phyloP scores from a whole-genome alignment of 2,113 vertebrate species.

The Eolophus roseicapilla region DNA sequence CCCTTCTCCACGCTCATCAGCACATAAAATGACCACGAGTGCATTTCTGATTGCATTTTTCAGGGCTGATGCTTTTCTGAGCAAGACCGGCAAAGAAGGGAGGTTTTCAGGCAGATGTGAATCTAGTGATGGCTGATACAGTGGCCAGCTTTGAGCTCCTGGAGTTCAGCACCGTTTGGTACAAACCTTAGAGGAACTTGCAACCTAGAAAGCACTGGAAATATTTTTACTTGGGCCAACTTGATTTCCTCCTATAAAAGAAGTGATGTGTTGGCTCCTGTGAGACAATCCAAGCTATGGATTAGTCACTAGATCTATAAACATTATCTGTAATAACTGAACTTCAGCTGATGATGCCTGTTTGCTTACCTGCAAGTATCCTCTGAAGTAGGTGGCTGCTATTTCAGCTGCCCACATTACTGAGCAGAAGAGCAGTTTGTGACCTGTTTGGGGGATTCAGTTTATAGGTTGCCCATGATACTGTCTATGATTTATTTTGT shows the following conservation, averaged over 20 bases:
- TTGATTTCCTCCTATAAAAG: not conserved
- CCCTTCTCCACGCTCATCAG: not conserved
- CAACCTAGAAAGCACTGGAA: not conserved
- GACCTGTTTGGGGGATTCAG: not conserved
- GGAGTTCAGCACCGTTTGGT: rapidly evolving
- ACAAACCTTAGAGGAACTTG: not conserved
- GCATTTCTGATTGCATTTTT: not conserved
- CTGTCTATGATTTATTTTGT: not conserved
- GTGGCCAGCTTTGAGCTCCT: not conserved
- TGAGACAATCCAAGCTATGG: not conserved
- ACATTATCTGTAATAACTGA: not conserved
- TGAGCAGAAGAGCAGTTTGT: not conserved
- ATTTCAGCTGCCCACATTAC: not conserved
- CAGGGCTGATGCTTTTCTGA: not conserved
- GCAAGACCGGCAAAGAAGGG: not conserved
- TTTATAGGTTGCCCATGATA: not conserved
- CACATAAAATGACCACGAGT: not conserved
- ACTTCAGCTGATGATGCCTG: not conserved
- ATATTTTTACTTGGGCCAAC: not conserved
- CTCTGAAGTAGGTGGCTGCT: not conserved
- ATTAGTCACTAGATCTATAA: not conserved
- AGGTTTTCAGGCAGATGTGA: not conserved
- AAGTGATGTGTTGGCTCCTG: not conserved
- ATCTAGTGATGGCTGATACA: not conserved
- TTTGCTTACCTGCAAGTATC: not conserved